These are phyloP conservation scores for Linnaemya tessellans DNA, from an alignment of 2,888 invertebrate species.

Conservation along the genomic window DNA sequence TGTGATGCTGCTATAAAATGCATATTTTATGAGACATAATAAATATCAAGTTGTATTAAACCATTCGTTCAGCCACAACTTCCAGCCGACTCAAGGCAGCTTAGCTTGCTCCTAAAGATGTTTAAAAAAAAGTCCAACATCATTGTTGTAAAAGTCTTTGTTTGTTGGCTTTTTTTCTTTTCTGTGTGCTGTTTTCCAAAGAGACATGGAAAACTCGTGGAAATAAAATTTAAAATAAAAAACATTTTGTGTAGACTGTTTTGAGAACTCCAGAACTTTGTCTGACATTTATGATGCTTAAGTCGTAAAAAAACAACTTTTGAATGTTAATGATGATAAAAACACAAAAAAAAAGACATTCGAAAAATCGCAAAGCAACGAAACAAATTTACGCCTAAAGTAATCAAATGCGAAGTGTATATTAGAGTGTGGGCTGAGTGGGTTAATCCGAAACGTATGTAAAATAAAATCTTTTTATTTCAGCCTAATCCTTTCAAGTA, in stretches of 20 bases:
- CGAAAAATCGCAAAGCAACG: not conserved
- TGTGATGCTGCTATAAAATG: constrained; percentile 75
- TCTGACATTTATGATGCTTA: constrained; percentile 61
- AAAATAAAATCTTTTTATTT: not conserved
- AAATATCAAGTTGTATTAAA: constrained; percentile 69
- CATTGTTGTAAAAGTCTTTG: constrained; percentile 39
- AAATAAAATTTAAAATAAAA: constrained; percentile 2
- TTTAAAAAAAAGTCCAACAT: constrained; percentile 1
- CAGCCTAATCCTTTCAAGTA: not conserved
- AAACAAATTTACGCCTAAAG: constrained; percentile 4
- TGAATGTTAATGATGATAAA: constrained; percentile 55
- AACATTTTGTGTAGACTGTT: constrained; percentile 42
- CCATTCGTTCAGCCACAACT: constrained; percentile 10
- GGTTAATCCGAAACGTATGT: not conserved
- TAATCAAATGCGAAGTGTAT: not conserved
- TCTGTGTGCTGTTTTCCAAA: not conserved
- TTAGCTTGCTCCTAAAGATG: not conserved
- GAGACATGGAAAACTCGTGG: not conserved
- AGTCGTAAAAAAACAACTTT: constrained; percentile 21
- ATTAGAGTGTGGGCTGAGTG: not conserved
- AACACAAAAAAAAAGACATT: not conserved
- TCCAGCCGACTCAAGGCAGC: not conserved
- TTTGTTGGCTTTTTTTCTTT: not conserved
- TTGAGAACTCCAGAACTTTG: constrained; percentile 53
- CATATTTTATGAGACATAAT: constrained; percentile 74